These are phyloP conservation scores for Gnathonemus echidnorhynchus DNA, from an alignment of 2,113 vertebrate species.

Conservation along the genomic window DNA sequence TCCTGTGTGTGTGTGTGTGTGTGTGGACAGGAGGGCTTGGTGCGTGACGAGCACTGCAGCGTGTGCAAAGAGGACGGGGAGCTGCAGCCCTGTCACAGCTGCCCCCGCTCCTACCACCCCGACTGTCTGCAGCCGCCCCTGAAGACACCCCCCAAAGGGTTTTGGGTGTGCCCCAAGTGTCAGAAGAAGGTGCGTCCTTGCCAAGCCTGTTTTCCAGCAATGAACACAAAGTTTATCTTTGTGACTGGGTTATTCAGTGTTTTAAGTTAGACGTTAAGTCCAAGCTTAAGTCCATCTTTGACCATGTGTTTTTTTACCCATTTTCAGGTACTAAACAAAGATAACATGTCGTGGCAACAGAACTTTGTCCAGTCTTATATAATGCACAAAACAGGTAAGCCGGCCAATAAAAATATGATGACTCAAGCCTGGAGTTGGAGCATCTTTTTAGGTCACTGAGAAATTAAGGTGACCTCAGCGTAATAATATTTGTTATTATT, in stretches of 20 bases:
- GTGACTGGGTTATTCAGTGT: background rate
- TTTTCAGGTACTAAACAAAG: slow-evolving; percentile 84
- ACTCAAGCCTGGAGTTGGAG: background rate
- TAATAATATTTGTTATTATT: background rate
- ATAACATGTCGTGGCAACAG: slow-evolving; percentile 85
- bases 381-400: slow-evolving; percentile 87
- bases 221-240: background rate
- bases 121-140: slow-evolving; percentile 82
- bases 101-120: slow-evolving; percentile 83
- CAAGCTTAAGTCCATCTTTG: background rate
- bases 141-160: slow-evolving; percentile 71
- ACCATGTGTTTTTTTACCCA: background rate
- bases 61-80: slow-evolving; percentile 75
- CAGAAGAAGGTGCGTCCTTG: slow-evolving; percentile 79
- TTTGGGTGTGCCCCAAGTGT: slow-evolving; percentile 94
- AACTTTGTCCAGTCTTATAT: slow-evolving; percentile 92
- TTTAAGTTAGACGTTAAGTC: background rate
- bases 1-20: background rate
- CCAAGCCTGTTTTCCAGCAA: background rate
- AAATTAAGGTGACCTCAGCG: background rate
- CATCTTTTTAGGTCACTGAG: background rate
- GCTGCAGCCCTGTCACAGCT: slow-evolving; percentile 80
- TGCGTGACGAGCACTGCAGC: slow-evolving; percentile 75
- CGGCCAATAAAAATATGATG: background rate
- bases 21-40: slow-evolving; percentile 66